Evolutionary conservation across 30 jellyfish, hydroid and myxozoan species (phyloP).

Genomic region (Rhopilema esculentum): DNA sequence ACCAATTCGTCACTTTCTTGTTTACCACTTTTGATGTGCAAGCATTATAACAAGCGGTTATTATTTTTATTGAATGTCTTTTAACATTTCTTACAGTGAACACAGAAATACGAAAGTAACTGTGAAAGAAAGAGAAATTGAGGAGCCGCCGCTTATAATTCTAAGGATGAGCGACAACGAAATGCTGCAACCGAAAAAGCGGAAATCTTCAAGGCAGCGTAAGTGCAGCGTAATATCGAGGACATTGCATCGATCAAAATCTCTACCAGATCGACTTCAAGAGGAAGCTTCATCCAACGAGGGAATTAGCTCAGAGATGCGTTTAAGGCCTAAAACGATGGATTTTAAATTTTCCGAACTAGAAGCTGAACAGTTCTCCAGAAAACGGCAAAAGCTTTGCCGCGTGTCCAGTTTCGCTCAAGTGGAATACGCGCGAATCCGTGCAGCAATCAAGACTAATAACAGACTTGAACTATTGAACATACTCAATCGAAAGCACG

Average conservation of each 20-base stretch:
- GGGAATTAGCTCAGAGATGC: not conserved
- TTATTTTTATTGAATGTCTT: not conserved
- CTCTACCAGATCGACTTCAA: conserved; percentile 40
- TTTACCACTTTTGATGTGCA: too few species aligned
- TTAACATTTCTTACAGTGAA: not conserved
- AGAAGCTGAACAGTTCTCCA: not conserved
- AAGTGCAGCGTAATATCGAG: conserved; percentile 28
- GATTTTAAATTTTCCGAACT: not conserved
- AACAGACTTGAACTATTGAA: conserved; percentile 64
- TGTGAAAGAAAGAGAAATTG: not conserved
- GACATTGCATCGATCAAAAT: conserved; percentile 32
- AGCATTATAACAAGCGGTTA: too few species aligned
- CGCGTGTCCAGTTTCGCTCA: conserved; percentile 70
- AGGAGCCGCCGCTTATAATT: not conserved
- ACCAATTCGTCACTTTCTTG: too few species aligned
- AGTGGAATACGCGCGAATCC: conserved; percentile 59
- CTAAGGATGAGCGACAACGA: not conserved
- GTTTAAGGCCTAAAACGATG: not conserved
- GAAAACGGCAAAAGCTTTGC: not conserved
- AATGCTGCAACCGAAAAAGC: not conserved
- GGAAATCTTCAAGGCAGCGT: conserved; percentile 7
- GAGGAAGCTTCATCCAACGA: not conserved
- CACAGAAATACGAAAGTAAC: not conserved
- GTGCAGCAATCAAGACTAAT: conserved; percentile 70
- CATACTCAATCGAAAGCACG: conserved; percentile 46